phyloP scores from a whole-genome alignment of 2,888 invertebrate genomes.

The Operophtera brumata region DNA sequence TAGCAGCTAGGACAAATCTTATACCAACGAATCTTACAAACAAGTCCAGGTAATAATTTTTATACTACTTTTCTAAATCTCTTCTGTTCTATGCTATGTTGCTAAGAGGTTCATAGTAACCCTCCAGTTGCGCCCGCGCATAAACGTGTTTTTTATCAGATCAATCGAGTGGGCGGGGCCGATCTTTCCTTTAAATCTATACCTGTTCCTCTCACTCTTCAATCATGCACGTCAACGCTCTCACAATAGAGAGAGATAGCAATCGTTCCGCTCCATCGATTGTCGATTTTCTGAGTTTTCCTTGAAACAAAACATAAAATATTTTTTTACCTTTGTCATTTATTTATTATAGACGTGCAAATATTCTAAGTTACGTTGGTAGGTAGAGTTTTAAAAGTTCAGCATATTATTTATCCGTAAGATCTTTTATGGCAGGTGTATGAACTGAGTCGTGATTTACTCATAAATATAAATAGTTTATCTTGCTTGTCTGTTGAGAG shows the following conservation, averaged over 20 bases:
- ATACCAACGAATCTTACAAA: too few species aligned
- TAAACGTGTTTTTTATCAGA: constrained; percentile 71
- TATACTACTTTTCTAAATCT: too few species aligned
- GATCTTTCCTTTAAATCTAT: constrained; percentile 45
- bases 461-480: background rate
- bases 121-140: constrained; percentile 21
- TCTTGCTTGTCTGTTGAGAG: background rate
- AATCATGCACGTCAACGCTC: constrained; percentile 11
- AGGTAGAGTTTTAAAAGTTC: background rate
- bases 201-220: constrained; percentile 45
- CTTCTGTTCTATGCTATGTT: background rate
- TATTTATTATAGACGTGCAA: background rate
- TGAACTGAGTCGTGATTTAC: background rate
- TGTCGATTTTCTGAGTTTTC: constrained; percentile 48
- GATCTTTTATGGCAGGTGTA: background rate
- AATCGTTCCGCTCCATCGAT: constrained; percentile 61
- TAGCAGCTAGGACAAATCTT: too few species aligned
- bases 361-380: background rate
- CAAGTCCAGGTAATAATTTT: too few species aligned
- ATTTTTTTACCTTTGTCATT: constrained; percentile 1
- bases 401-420: background rate
- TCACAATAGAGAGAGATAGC: constrained; percentile 47
- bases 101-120: constrained; percentile 4
- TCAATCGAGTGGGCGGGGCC: constrained; percentile 71
- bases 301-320: constrained; percentile 34